Conservation (phyloP, 1,140 invertebrate genomes). For the Heliconius eleuchia region DNA sequence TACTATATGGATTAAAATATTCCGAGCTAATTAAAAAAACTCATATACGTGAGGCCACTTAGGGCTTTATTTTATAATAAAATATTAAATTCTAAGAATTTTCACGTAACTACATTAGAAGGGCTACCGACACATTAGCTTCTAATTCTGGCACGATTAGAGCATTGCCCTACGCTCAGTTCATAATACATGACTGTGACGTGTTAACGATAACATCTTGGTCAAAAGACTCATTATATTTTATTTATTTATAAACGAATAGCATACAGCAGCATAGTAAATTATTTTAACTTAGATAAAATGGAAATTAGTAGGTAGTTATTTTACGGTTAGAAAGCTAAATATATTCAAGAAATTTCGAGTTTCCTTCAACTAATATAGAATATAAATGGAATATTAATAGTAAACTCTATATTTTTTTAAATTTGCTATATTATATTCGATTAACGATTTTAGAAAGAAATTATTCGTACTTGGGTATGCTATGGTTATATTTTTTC, state of each 20-base stretch:
- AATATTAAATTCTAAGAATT: background rate
- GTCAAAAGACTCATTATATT: conserved; percentile 10
- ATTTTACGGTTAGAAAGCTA: background rate
- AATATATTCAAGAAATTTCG: background rate
- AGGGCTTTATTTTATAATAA: background rate
- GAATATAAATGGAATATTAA: too few species aligned
- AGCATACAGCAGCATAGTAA: background rate
- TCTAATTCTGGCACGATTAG: conserved; percentile 8
- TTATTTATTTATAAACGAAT: conserved; percentile 5
- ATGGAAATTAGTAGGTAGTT: background rate
- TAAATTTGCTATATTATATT: too few species aligned
- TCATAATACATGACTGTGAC: conserved; percentile 3
- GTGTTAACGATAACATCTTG: background rate
- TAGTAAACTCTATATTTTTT: too few species aligned
- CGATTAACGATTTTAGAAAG: too few species aligned
- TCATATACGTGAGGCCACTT: background rate
- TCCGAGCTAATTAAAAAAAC: background rate
- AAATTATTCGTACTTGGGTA: too few species aligned
- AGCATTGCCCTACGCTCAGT: conserved; percentile 8
- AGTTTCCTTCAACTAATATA: background rate
- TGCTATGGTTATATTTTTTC: background rate
- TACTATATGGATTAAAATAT: background rate
- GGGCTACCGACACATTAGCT: background rate
- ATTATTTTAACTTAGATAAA: conserved; percentile 2
- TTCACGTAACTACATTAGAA: background rate